Base-by-base conservation (phyloP, 2,113 vertebrate species). In the Actenoides lindsayi region DNA sequence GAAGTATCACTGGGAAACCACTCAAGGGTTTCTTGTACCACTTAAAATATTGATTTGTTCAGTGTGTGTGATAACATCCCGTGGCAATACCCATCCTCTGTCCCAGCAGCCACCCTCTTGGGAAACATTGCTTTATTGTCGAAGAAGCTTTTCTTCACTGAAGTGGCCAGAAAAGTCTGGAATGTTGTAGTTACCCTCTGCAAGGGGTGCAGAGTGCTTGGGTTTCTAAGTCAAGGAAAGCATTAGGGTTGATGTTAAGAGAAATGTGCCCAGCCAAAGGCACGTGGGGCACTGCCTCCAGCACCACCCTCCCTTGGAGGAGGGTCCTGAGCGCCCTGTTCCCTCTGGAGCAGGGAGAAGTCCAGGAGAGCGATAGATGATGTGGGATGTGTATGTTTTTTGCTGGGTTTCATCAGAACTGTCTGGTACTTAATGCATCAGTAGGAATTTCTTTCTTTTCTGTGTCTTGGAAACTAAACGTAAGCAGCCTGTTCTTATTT, bases 251-350 rank as follows among this genome's bases (percentile, higher is more conserved):
- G 60, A 16, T 25, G 41, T 65, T 9, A 12, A 23, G 35, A 53
- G 41, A 6, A 82, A 7, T 0, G 5, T 16, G 24, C 4, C 2
- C 0, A 5, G 17, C 60, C 54, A 10, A n/a, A 13, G 79, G 44
- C 44, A 25, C 33, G 15, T 16, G 37, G 11, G 42, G 27, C 1
- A 0, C 17, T 46, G 50, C 4, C 9, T 31, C 28, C 74, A 35
- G 46, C 51, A 10, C 11, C 18, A 1, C 2, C 0, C 10, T 41
- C 39, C 57, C 1, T 0, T 3, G 9, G 24, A 27, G 31, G 13
- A 39, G 14, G 25, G 10, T 37, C 54, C 44, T 0, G 1, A 48
- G 42, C 1, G 16, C 12, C 41, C 51, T 17, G 4, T 2, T 46
- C 35, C 51, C 48, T 54, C 21, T 24, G 71, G 44, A 9, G 11